Conservation (phyloP, 2,797 vertebrate species). For the Pseudochirops cupreus region DNA sequence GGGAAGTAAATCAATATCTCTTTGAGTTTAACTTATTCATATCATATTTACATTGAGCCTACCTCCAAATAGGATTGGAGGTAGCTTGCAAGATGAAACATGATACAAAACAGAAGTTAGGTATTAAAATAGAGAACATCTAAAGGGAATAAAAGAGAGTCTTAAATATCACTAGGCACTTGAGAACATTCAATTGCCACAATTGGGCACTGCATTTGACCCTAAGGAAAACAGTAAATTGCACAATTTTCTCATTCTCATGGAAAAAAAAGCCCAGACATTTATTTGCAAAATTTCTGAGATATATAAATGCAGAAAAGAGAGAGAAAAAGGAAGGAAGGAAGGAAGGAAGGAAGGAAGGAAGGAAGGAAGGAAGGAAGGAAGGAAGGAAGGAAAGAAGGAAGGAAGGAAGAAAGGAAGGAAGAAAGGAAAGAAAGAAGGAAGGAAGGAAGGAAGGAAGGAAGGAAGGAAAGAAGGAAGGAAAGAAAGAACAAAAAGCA, state of each 20-base stretch:
- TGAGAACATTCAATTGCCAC: constrained; percentile 67
- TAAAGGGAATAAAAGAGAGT: constrained; percentile 35
- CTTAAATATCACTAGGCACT: constrained; percentile 75
- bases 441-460: background rate
- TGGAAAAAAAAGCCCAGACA: constrained; percentile 47
- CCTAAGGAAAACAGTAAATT: background rate
- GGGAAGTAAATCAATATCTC: constrained; percentile 66
- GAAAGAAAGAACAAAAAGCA: constrained; percentile 41
- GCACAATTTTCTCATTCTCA: background rate
- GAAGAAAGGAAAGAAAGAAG: constrained; percentile 24
- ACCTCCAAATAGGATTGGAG: constrained; percentile 61
- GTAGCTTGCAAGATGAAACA: constrained; percentile 66
- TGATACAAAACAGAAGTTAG: constrained; percentile 58
- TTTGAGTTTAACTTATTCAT: constrained; percentile 70
- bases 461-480: background rate
- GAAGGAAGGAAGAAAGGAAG: constrained; percentile 23
- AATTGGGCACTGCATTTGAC: background rate
- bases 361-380: background rate
- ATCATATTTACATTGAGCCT: constrained; percentile 48
- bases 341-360: background rate
- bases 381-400: background rate
- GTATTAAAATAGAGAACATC: constrained; percentile 66
- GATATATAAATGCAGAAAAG: constrained; percentile 43
- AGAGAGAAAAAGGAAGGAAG: no score
- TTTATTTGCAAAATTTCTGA: constrained; percentile 69